Conservation (phyloP, 2,113 vertebrate species). For the Numenius arquata region DNA sequence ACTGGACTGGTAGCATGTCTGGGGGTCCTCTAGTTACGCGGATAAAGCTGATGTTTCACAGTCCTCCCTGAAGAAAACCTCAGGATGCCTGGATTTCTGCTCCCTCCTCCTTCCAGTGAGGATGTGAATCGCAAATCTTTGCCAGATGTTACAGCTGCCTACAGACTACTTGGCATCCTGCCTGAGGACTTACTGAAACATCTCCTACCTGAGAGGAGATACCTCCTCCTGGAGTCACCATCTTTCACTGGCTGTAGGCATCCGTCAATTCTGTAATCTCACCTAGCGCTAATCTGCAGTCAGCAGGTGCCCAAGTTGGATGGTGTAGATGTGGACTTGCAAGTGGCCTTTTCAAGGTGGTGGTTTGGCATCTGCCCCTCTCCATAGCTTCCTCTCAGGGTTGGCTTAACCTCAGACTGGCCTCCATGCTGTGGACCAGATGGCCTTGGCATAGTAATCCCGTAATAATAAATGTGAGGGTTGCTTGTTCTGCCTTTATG, state of each 20-base stretch:
- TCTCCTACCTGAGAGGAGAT: not conserved
- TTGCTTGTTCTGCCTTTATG: not conserved
- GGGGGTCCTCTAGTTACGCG: not conserved
- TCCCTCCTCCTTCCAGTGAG: not conserved
- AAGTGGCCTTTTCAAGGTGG: not conserved
- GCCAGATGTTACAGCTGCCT: not conserved
- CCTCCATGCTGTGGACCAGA: not conserved
- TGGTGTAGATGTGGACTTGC: not conserved
- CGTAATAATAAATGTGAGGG: not conserved
- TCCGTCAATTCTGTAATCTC: not conserved
- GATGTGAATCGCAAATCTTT: not conserved
- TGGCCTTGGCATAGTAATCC: not conserved
- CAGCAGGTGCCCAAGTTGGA: not conserved
- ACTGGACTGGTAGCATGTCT: not conserved
- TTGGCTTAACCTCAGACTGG: fast-evolving
- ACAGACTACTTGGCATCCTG: not conserved
- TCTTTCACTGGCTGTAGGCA: not conserved
- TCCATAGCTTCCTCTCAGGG: not conserved
- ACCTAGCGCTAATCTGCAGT: fast-evolving
- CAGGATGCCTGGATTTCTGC: not conserved
- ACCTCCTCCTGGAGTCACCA: not conserved
- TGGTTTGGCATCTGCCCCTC: not conserved
- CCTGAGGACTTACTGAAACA: not conserved
- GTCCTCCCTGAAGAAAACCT: not conserved
- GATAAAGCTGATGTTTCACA: not conserved